Base-by-base conservation (phyloP, 2,797 vertebrate genomes). In the Potorous gilbertii region DNA sequence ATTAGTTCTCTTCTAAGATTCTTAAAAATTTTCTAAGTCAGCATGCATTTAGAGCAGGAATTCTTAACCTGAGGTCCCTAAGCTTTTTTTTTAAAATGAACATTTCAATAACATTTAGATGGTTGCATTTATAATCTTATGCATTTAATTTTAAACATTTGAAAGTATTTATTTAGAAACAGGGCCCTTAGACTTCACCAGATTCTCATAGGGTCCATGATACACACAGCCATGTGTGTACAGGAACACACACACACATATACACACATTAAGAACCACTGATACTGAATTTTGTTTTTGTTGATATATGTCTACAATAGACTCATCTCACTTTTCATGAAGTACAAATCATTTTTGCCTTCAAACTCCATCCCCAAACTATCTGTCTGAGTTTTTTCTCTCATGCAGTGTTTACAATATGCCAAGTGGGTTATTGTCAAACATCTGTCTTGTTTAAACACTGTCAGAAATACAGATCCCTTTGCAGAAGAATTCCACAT, bases 391-490 rank as follows among this genome's bases (percentile, higher is more conserved):
- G 56, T 93, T 96, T 93, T 96, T 93, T 95, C 90, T 66, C 93
- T 74, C 40, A 11, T 34, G 55, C 91, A 94, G 34, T 10, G 90
- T 94, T 95, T 96, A 95, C 55, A 95, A 34, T 92, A 96, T 87
- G 92, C 74, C 89, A 96, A 96, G 95, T 94, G 91, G 91, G 91
- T 94, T 96, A 52, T 96, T 95, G 54, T 57, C 95, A 96, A 96
- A 95, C 91, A 91, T 96, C 95, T 54, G 89, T 96, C 97, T 96
- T 95, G 91, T 94, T 94, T 93, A 94, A 46, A 29, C 59, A 9
- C 34, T 94, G 10, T 13, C 91, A 50, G 56, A 95, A 89, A 50
- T 66, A 40, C 92, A 92, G 95, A 93, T 94, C 97, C 97, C 93
- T 96, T 94, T 96, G 95, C 11, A 92, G 90, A 95, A 95, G 92